phyloP scores from a whole-genome alignment of 2,888 invertebrate genomes.

The Branchinecta sandiegonensis region DNA sequence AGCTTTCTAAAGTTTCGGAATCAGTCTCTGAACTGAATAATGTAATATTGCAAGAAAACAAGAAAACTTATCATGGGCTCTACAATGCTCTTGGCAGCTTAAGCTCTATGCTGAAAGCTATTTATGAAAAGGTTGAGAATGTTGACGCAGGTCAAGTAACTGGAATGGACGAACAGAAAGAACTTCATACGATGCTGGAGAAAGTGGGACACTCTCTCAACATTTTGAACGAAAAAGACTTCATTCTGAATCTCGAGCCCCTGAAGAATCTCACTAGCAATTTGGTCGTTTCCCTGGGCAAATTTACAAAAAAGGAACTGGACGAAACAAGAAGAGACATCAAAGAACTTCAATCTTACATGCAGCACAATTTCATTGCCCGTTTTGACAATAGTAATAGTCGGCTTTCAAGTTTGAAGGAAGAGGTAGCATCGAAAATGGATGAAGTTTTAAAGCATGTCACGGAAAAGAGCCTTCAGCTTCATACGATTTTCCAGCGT shows the following conservation, averaged over 20 bases:
- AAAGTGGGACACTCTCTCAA: neutral
- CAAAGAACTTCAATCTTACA: too few relatives aligned
- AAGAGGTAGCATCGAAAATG: too few relatives aligned
- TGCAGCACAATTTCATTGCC: too few relatives aligned
- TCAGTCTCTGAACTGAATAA: neutral
- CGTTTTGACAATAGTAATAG: too few relatives aligned
- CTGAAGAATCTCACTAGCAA: conserved; percentile 1
- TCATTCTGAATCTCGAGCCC: neutral
- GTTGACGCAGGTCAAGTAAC: neutral
- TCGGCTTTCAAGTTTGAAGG: too few relatives aligned
- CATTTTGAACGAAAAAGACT: neutral
- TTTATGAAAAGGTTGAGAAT: neutral
- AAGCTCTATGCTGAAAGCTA: neutral
- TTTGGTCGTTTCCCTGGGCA: conserved; percentile 13
- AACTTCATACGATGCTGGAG: too few relatives aligned
- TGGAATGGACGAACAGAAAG: too few relatives aligned
- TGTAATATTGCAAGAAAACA: neutral
- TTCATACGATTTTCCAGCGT: too few relatives aligned
- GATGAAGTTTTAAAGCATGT: too few relatives aligned
- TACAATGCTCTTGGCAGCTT: neutral
- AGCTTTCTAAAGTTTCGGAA: neutral
- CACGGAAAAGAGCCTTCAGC: too few relatives aligned
- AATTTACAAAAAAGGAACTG: neutral
- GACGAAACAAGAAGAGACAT: neutral
- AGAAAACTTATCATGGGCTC: neutral